Evolutionary conservation across 2,797 vertebrate genomes (phyloP).

Genomic region (Propithecus deckenii): DNA sequence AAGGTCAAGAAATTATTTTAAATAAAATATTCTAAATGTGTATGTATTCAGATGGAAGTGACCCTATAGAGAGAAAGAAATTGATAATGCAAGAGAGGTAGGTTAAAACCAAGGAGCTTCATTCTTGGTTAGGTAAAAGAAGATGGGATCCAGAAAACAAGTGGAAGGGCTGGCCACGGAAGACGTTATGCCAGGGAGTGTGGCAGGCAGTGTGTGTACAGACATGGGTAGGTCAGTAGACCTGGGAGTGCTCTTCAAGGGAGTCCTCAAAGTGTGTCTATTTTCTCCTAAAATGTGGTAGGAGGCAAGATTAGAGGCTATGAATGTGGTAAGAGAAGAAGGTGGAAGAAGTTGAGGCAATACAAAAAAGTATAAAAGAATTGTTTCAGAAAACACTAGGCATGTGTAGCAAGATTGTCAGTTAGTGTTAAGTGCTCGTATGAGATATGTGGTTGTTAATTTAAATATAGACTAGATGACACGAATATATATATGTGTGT

Average conservation of each 20-base stretch:
- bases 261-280: not conserved
- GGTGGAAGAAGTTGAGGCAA: not conserved
- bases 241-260: not conserved
- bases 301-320: not conserved
- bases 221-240: too few species aligned
- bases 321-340: not conserved
- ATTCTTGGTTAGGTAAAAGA: not conserved
- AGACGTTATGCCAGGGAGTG: not conserved
- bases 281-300: not conserved
- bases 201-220: fast-evolving
- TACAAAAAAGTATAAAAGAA: not conserved
- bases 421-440: not conserved
- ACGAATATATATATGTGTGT: not conserved
- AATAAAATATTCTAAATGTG: not conserved
- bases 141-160: not conserved
- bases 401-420: not conserved
- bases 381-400: not conserved
- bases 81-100: not conserved
- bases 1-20: not conserved
- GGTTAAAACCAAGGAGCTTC: not conserved
- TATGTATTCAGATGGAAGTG: not conserved
- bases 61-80: not conserved
- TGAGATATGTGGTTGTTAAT: not conserved
- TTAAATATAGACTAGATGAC: not conserved
- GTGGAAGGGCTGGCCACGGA: not conserved